phyloP scores from a whole-genome alignment of 2,797 vertebrate genomes.

The Meriones psammophilus region DNA sequence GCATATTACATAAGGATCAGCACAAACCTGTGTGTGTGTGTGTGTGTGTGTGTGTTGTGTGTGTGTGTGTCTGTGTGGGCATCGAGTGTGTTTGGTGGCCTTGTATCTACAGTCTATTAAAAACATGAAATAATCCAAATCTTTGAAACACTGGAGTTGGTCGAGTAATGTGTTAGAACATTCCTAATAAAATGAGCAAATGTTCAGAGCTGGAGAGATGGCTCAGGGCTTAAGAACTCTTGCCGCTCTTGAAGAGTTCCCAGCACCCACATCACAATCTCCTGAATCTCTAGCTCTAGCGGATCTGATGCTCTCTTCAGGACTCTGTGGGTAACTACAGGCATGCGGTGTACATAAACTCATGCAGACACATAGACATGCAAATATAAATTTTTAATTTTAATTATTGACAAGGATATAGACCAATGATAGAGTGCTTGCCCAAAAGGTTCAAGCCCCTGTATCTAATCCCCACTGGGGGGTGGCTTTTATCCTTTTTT shows the following conservation, averaged over 20 bases:
- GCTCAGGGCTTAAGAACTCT: not conserved
- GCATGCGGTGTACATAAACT: not conserved
- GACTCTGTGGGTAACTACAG: not conserved
- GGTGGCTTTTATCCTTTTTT: not conserved
- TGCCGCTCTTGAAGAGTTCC: no score
- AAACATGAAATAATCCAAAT: slow-evolving; percentile 35
- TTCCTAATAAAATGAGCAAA: not conserved
- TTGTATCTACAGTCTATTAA: not conserved
- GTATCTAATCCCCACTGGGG: not conserved
- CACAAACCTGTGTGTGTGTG: not conserved
- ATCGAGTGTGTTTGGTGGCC: not conserved
- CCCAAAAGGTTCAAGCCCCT: no score
- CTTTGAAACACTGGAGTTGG: not conserved
- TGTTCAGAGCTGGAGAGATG: not conserved
- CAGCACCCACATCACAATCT: not conserved
- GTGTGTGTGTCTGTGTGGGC: not conserved
- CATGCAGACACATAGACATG: not conserved
- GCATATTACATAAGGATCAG: not conserved
- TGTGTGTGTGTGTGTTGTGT: not conserved
- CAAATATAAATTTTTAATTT: not conserved
- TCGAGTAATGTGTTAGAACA: not conserved
- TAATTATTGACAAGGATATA: not conserved
- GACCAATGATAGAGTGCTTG: not conserved
- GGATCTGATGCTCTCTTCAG: not conserved
- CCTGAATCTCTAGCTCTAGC: not conserved